Percentiles rank a stretch among this genome's conserved stretches.
Evolutionary conservation across 2,888 invertebrate genomes (phyloP).

Genomic region (Cynaeus angustus): DNA sequence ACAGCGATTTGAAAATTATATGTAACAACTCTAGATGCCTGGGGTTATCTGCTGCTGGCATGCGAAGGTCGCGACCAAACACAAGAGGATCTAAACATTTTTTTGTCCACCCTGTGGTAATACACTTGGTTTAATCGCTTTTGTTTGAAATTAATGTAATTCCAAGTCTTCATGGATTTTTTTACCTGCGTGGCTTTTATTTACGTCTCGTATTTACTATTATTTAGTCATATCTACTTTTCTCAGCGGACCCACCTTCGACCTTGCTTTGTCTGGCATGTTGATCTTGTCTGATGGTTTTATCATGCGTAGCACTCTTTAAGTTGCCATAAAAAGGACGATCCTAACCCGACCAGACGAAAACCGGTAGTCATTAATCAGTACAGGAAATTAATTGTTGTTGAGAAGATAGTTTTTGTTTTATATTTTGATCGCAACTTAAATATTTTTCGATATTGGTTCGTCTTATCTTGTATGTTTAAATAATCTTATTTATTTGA

Average conservation of each 20-base stretch:
- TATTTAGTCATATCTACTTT: constrained; percentile 14
- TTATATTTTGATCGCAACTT: too few relatives aligned
- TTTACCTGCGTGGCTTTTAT: constrained; percentile 40
- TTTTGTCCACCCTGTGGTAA: constrained; percentile 29
- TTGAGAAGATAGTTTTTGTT: neutral
- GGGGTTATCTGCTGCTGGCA: constrained; percentile 40
- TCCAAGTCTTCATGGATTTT: constrained; percentile 6
- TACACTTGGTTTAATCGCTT: constrained; percentile 40
- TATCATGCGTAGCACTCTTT: constrained; percentile 15
- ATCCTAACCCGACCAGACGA: neutral
- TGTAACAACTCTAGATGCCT: constrained; percentile 23
- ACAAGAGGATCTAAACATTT: constrained; percentile 25
- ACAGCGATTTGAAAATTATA: constrained; percentile 42
- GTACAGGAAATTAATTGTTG: neutral
- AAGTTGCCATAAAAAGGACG: constrained; percentile 11
- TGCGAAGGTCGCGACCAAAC: constrained; percentile 46
- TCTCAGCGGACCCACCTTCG: constrained; percentile 42
- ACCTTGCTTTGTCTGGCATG: constrained; percentile 49
- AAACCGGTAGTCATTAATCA: constrained; percentile 21
- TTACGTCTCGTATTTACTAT: constrained; percentile 8
- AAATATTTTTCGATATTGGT: too few relatives aligned
- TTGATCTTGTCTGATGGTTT: constrained; percentile 29
- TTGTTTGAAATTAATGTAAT: constrained; percentile 26
- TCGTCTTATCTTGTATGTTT: too few relatives aligned
- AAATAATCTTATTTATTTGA: too few relatives aligned